Percentiles rank a stretch among this genome's conserved stretches.
Conservation (phyloP, 2,113 vertebrate genomes). For the Hypomesus transpacificus region DNA sequence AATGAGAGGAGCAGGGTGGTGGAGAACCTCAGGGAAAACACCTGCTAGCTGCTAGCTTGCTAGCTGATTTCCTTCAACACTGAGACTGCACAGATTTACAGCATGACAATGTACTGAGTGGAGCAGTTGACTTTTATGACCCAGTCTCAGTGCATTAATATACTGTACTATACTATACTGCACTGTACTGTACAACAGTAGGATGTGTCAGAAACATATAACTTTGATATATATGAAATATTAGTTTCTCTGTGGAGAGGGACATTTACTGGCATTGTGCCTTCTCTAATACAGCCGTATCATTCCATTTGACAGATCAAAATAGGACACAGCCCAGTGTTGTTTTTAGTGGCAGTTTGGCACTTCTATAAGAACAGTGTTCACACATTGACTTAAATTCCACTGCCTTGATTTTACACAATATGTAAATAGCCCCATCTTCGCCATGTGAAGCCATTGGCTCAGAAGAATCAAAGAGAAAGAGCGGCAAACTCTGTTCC, state of each 20-base stretch:
- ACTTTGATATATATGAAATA: not conserved
- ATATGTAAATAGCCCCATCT: not conserved
- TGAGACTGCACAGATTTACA: not conserved
- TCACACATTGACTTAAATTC: constrained; percentile 11
- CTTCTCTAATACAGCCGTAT: too few relatives aligned
- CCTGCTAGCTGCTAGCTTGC: constrained; percentile 10
- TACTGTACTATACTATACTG: too few relatives aligned
- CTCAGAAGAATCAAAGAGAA: not conserved
- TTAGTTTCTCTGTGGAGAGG: constrained; percentile 16
- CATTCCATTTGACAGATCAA: not conserved
- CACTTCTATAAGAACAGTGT: constrained; percentile 6
- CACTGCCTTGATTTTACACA: constrained; percentile 8
- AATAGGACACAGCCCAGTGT: constrained; percentile 1
- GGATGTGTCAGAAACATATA: too few relatives aligned
- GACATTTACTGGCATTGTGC: not conserved
- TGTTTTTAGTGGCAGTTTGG: constrained; percentile 15
- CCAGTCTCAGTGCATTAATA: too few relatives aligned
- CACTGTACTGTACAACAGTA: too few relatives aligned
- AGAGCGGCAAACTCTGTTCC: too few relatives aligned
- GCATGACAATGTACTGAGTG: not conserved
- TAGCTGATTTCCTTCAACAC: not conserved
- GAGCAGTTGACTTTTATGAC: too few relatives aligned
- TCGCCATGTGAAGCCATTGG: not conserved
- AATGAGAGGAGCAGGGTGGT: constrained; percentile 4
- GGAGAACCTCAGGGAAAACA: constrained; percentile 17